Conservation (phyloP, 2,888 invertebrate genomes). For the Lymantria monacha region DNA sequence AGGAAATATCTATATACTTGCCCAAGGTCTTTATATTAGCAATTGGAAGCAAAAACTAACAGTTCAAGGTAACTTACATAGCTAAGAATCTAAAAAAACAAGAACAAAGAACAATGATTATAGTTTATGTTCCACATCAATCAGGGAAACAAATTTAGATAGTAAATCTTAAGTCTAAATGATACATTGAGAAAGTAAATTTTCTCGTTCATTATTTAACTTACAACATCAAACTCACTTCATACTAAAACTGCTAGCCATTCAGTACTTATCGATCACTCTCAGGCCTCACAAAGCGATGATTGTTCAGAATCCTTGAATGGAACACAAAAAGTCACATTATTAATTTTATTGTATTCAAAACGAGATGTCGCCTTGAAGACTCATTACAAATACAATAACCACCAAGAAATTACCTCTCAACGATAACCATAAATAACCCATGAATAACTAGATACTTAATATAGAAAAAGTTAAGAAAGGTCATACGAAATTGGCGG, state of each 20-base stretch:
- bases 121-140: conserved; percentile 34
- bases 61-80: conserved; percentile 65
- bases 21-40: conserved; percentile 60
- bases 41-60: conserved; percentile 67
- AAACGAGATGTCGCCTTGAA: conserved; percentile 72
- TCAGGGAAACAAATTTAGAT: conserved; percentile 29
- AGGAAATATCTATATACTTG: conserved; percentile 62
- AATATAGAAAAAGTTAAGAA: conserved; percentile 34
- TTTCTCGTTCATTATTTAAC: conserved; percentile 18
- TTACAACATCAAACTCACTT: conserved; percentile 18
- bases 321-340: conserved; percentile 68
- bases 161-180: conserved; percentile 26
- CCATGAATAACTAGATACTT: conserved; percentile 21
- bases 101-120: conserved; percentile 57
- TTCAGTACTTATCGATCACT: conserved; percentile 38
- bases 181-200: conserved; percentile 22
- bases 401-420: conserved; percentile 52
- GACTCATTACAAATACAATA: conserved; percentile 54
- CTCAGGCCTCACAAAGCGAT: conserved; percentile 36
- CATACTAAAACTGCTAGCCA: conserved; percentile 31
- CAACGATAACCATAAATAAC: conserved; percentile 29
- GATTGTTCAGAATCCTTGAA: conserved; percentile 61
- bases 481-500: conserved; percentile 62
- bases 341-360: conserved; percentile 69
- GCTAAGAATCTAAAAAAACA: conserved; percentile 48